Base-by-base conservation (phyloP, 2,797 vertebrate genomes). In the Denticeps clupeoides region DNA sequence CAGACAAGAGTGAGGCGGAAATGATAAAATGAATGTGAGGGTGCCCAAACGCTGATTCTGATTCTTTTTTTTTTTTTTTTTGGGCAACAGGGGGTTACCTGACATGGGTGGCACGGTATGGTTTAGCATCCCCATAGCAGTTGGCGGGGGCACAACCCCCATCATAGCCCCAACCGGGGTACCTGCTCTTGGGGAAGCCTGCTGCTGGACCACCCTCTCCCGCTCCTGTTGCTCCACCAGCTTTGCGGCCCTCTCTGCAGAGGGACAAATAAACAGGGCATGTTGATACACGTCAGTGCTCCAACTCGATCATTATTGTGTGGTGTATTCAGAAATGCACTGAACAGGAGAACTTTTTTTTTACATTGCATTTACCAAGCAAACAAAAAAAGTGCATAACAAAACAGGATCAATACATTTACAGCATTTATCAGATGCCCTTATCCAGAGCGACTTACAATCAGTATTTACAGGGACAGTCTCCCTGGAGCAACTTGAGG, bases 111-210 rank as follows among this genome's bases (percentile, higher is more conserved):
- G 84, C 92, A 97, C 92, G 87, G 90, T 87, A 85, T 90, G 92
- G 87, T 93, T 96, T 86, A 99, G 89, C 89, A 96, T 96, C 82
- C 93, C 93, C 92, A 98, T 90, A 83, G 91, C 89, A 84, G 89
- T 94, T 82, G 91, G 90, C 79, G 88, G 90, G 77, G 91, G 90
- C 78, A 97, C 91, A 80, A 95, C 87, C 78, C 91, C 93, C 90
- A 97, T 94, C 82, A 97, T 86, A 74, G 91, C 85, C 82, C 88
- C 90, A 73, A 91, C 87, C 70, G 92, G 93, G 83, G 93, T 97
- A 87, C 93, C 92, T 88, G 93, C 89, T 93, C 92, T 89, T 70
- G 94, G 94, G 80, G 95, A 97, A 60, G 84, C 86, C 79, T 89
- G 87, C 64, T 85, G 83, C 80, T 90, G 93, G 69, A 84, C 81